These are phyloP conservation scores for Copidosoma aretas DNA, from an alignment of 2,888 invertebrate species.

Conservation along the genomic window DNA sequence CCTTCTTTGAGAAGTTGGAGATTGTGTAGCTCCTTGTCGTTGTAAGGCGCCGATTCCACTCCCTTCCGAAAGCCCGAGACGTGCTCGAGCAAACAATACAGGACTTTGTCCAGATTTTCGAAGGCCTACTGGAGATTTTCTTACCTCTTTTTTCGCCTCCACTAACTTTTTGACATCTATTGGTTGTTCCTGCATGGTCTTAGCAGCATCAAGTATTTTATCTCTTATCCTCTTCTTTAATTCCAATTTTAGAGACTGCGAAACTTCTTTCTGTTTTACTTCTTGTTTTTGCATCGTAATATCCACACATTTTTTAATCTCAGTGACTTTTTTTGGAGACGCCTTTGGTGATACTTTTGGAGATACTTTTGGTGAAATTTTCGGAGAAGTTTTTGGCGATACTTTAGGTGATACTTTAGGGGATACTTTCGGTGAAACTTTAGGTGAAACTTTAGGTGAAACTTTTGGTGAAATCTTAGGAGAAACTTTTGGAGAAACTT, in stretches of 20 bases:
- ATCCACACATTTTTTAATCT: constrained; percentile 10
- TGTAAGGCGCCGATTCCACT: constrained; percentile 78
- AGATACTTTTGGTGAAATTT: constrained; percentile 41
- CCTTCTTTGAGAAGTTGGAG: constrained; percentile 76
- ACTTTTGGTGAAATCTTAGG: constrained; percentile 48
- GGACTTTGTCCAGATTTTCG: constrained; percentile 79
- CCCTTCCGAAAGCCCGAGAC: constrained; percentile 83
- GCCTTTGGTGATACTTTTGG: constrained; percentile 49
- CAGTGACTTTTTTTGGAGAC: constrained; percentile 59
- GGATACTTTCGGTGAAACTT: constrained; percentile 48
- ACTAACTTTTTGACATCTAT: constrained; percentile 35
- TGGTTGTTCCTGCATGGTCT: constrained; percentile 45
- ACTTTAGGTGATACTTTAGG: constrained; percentile 46
- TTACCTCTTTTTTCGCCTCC: constrained; percentile 47
- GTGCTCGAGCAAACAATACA: constrained; percentile 79
- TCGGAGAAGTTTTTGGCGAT: constrained; percentile 47
- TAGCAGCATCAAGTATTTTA: constrained; percentile 6
- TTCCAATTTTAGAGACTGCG: constrained; percentile 35
- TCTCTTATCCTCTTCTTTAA: constrained; percentile 38
- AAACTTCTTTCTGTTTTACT: constrained; percentile 15
- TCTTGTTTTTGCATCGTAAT: constrained; percentile 6
- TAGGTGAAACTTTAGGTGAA: constrained; percentile 47
- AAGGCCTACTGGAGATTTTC: constrained; percentile 68
- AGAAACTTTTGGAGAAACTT: constrained; percentile 48
- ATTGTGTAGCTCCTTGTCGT: constrained; percentile 78